Base-by-base conservation (phyloP, 1,140 invertebrate genomes). In the Drosophila azteca region DNA sequence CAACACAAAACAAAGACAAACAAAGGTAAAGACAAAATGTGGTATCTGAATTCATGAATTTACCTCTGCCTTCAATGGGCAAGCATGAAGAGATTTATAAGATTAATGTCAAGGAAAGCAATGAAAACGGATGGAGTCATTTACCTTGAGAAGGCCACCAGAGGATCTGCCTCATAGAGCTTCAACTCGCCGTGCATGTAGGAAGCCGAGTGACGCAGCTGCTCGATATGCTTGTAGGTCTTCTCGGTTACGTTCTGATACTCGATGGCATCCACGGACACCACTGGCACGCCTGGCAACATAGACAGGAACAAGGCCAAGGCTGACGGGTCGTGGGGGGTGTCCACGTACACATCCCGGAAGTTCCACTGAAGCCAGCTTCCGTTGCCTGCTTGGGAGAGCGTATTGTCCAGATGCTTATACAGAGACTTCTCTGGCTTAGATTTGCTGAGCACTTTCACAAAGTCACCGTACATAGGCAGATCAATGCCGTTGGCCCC, bases 211-310 rank as follows among this genome's bases (percentile, higher is more conserved):
- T 87, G 66, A 41, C 93, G 91, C 57, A 92, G 77, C 24, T 92
- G 78, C 6, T 93, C 59, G 9, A 95, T 80, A 48, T 92, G 84
- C 39, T 87, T 83, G 53, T 75, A 85, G 44, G 67, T 81, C 5
- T 65, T 53, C 44, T 76, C 48, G 2, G 39, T 66, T 8, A 91
- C 70, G 29, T 85, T 87, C 0, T 67, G 54, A 31, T 84, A 92
- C 3, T 72, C 79, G 48, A 91, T 84, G 90, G 93, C 95, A 91
- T 92, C 94, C 83, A 93, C 93, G 89, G 91, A 94, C 85, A 93
- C 91, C 48, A 97, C 93, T 0, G 95, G 94, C 1, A 95, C 95
- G 2, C 96, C 96, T 1, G 95, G 95, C 44, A 97, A 88, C 13
- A 97, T 90, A 63, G 96, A 93, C 6, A 94, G 94, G 72, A 97